These are phyloP conservation scores for Neopipo cinnamomea DNA, from an alignment of 2,113 vertebrate species.

Conservation along the genomic window DNA sequence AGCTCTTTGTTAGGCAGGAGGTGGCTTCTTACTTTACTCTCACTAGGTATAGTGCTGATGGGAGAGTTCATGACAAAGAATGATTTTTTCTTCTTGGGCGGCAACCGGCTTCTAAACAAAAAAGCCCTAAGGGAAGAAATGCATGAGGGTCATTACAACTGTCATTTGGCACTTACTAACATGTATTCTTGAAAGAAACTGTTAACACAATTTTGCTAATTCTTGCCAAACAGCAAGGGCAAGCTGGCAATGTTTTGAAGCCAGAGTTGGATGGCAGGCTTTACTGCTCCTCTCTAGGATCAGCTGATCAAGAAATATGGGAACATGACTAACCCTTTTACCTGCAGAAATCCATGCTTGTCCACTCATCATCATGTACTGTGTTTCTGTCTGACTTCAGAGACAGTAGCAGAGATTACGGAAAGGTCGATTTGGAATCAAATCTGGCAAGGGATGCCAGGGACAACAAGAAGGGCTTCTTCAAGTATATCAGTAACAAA, in stretches of 20 bases:
- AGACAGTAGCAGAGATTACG: not conserved
- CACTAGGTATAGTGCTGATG: not conserved
- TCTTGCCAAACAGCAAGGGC: conserved; percentile 30
- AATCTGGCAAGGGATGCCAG: not conserved
- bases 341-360: not conserved
- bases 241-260: conserved; percentile 7
- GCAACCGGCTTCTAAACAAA: conserved; percentile 39
- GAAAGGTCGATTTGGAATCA: not conserved
- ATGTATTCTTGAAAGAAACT: conserved; percentile 51
- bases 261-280: not conserved
- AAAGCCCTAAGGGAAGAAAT: conserved; percentile 35
- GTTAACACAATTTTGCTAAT: conserved; percentile 50
- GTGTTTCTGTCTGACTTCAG: not conserved
- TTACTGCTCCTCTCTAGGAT: not conserved
- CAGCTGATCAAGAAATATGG: conserved; percentile 3
- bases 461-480: not conserved
- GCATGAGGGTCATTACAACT: conserved; percentile 58
- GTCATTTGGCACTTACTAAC: conserved; percentile 47
- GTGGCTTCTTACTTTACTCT: not conserved
- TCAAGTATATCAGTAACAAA: not conserved
- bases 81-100: not conserved
- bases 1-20: not conserved
- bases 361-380: not conserved
- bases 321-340: not conserved
- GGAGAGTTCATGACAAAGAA: conserved; percentile 19